Percentiles rank a stretch among this genome's conserved stretches.
Conservation (phyloP, 2,113 vertebrate genomes). For the Podocnemis expansa region DNA sequence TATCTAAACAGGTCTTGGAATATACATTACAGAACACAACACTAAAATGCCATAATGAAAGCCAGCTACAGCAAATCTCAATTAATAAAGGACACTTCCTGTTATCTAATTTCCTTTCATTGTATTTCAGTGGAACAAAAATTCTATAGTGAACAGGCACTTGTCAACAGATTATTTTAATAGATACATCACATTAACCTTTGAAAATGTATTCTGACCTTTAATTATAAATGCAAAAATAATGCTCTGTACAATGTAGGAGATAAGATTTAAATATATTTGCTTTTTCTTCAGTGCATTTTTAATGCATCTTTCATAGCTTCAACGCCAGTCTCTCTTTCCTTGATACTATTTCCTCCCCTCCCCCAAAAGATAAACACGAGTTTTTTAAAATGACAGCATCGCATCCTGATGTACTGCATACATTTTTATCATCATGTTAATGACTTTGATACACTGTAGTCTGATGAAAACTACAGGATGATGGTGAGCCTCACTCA, state of each 20-base stretch:
- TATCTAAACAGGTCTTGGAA: background rate
- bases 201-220: constrained; percentile 42
- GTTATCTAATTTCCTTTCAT: constrained; percentile 50
- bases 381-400: background rate
- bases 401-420: background rate
- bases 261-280: background rate
- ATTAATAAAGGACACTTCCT: constrained; percentile 30
- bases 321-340: background rate
- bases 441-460: background rate
- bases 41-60: constrained; percentile 31
- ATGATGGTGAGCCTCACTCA: background rate
- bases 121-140: constrained; percentile 62
- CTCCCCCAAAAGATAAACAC: background rate
- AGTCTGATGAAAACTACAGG: background rate
- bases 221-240: constrained; percentile 52
- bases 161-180: constrained; percentile 49
- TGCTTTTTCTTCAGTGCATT: background rate
- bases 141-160: constrained; percentile 16
- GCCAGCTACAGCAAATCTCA: background rate
- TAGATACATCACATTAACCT: constrained; percentile 41
- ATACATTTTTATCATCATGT: background rate
- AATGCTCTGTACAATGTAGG: background rate
- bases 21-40: background rate
- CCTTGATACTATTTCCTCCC: background rate
- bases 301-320: background rate